These are phyloP conservation scores for Drosophila kanapiae DNA, from an alignment of 1,140 invertebrate species.

Conservation along the genomic window DNA sequence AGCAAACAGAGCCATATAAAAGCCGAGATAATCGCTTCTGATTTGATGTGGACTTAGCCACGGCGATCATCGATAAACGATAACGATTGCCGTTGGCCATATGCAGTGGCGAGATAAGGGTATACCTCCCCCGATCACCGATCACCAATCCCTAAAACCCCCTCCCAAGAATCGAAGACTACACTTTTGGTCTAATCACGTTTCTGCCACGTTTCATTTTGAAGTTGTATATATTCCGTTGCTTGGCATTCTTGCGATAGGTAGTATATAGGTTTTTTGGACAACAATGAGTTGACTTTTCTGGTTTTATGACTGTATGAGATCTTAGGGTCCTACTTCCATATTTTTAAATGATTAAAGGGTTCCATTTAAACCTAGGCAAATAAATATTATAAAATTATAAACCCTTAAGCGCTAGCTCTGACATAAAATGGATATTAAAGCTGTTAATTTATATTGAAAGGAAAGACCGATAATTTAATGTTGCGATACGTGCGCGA, in stretches of 20 bases:
- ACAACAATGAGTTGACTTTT: not conserved
- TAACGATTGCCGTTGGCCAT: conserved; percentile 7
- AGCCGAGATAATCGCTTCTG: conserved; percentile 30
- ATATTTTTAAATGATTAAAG: not conserved
- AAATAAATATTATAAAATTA: not conserved
- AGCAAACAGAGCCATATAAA: conserved; percentile 40
- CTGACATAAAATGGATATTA: no score
- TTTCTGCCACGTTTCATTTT: conserved; percentile 23
- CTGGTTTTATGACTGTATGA: no score
- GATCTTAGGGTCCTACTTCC: no score
- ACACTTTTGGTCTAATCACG: conserved; percentile 9
- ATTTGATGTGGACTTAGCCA: conserved; percentile 50
- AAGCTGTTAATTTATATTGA: no score
- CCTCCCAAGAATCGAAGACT: not conserved
- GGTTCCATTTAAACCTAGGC: not conserved
- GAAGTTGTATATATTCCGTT: not conserved
- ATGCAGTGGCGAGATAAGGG: conserved; percentile 12
- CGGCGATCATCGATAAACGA: conserved; percentile 34
- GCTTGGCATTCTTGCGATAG: not conserved
- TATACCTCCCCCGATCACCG: conserved; percentile 1
- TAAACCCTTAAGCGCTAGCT: no score
- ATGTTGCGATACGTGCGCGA: no score
- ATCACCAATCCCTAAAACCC: not conserved
- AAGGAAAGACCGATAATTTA: no score
- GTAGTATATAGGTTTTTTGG: not conserved